Conservation (phyloP, 2,888 invertebrate species). For the Ctenicera cuprea region DNA sequence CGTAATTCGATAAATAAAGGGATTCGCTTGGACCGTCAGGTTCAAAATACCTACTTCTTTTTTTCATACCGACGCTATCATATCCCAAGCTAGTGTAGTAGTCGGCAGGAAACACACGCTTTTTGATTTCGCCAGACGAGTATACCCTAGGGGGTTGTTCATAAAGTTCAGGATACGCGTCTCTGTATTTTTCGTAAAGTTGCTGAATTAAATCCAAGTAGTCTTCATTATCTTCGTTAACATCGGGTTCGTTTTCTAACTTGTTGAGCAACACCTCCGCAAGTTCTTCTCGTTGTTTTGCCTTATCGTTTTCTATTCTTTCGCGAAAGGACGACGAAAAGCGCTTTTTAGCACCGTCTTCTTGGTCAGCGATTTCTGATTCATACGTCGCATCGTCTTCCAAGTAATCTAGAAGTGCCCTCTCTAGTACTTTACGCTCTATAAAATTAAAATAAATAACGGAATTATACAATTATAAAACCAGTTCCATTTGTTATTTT, state of each 20-base stretch:
- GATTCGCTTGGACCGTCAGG: constrained; percentile 55
- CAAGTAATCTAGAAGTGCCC: constrained; percentile 60
- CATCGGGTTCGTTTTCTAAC: constrained; percentile 73
- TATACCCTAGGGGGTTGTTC: constrained; percentile 62
- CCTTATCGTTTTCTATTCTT: constrained; percentile 74
- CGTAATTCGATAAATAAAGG: constrained; percentile 55
- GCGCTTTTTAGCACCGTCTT: constrained; percentile 66
- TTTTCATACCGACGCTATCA: constrained; percentile 66
- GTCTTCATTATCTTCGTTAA: constrained; percentile 52
- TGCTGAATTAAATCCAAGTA: constrained; percentile 76
- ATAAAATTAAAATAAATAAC: constrained; percentile 21
- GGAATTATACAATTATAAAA: neutral
- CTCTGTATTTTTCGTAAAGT: constrained; percentile 77
- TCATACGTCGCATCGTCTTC: constrained; percentile 59
- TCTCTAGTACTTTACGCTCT: constrained; percentile 48
- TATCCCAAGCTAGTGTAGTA: constrained; percentile 67
- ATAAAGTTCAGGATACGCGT: constrained; percentile 68
- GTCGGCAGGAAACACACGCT: constrained; percentile 55
- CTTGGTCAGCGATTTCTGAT: constrained; percentile 53
- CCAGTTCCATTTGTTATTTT: neutral
- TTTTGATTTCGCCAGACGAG: constrained; percentile 49
- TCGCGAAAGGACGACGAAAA: constrained; percentile 76
- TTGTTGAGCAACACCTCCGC: constrained; percentile 64
- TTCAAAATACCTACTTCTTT: constrained; percentile 61
- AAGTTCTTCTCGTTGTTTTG: constrained; percentile 67